Evolutionary conservation across 2,797 vertebrate genomes (phyloP), one percentile per base, ranked within the genome.

Genomic region (Danionella dracula): DNA sequence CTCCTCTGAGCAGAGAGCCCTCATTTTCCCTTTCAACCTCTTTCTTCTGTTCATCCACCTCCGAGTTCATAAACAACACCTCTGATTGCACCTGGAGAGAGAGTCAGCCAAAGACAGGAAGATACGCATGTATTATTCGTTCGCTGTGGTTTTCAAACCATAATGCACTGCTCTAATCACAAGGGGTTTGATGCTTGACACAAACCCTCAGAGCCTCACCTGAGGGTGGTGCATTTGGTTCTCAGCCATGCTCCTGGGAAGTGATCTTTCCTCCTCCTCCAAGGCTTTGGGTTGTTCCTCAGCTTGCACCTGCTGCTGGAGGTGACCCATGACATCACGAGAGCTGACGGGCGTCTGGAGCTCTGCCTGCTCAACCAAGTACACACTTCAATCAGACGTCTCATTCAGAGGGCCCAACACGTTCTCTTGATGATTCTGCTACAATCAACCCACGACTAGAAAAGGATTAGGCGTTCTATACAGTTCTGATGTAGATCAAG

Each of bases 271-370:
- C 46, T 55, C 16, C 20, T 12, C 34, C 10, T 54, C 38, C 76
- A 72, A 66, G 2, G 9, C 4, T 59, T 81, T 15, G 20, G 62
- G 57, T 46, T 9, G 48, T 27, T 55, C 31, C 37, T 61, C 49
- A 1, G 23, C 5, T 27, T 9, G 40, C 16, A 53, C 55, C 75
- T 87, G 81, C 69, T 76, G 88, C 74, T 87, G 78, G 73, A 91
- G 86, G 54, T 6, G 66, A 75, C 78, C 83, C 35, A 85, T 66
- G 16, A 84, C 84, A 73, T 92, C 83, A 72, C 78, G 73, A 27
- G 85, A 79, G 74, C 66, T 89, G 74, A 85, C 71, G 31, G 76
- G 70, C 31, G 85, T 89, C 76, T 83, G 81, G 67, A 87, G 66
- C 42, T 84, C 81, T 27, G 74, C 78, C 88, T 90, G 82, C 44